Base-by-base conservation (phyloP, 2,797 vertebrate species). In the Sebastes diaconus region DNA sequence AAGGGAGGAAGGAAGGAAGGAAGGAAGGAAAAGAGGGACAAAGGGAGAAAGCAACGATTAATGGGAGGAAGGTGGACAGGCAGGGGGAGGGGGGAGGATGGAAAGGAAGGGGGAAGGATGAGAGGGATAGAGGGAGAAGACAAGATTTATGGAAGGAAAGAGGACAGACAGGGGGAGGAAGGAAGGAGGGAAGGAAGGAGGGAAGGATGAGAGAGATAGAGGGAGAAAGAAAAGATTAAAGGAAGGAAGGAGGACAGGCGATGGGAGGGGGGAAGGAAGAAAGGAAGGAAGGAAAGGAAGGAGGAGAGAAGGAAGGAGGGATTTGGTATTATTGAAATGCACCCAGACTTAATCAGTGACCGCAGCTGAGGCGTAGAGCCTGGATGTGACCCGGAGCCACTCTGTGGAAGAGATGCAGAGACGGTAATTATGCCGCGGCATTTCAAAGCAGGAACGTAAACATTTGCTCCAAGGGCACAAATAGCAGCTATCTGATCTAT, bases 381-480 rank as follows among this genome's bases (percentile, higher is more conserved):
- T 70, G 75, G 39, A 50, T 84, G 39, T 89, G 87, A 93, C 88
- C 90, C 30, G 84, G 20, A 87, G 86, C 80, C 57, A 60, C 63
- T 84, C 52, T 71, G 69, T 61, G 73, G 68, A 81, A 68, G 18
- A 88, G 72, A 85, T 63, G 73, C 75, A 64, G 50, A 30, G 8
- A 50, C 32, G 3, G 18, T 88, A 87, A 87, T 92, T 82, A 90
- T 68, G 76, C 59, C 5, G 76, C 36, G 36, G 83, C 86, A 83
- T 92, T 89, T 93, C 83, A 87, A 87, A 90, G 76, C 73, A 42
- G 81, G 34, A 87, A 87, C 34, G 18, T 87, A 89, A 92, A 93
- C 84, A 89, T 90, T 90, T 84, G 79, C 86, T 90, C 68, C 54
- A 25, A 84, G 75, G 83, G 83, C 76, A 83, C 70, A 86, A 88